phyloP scores from a whole-genome alignment of 2,113 vertebrate genomes.

The Xyrauchen texanus region DNA sequence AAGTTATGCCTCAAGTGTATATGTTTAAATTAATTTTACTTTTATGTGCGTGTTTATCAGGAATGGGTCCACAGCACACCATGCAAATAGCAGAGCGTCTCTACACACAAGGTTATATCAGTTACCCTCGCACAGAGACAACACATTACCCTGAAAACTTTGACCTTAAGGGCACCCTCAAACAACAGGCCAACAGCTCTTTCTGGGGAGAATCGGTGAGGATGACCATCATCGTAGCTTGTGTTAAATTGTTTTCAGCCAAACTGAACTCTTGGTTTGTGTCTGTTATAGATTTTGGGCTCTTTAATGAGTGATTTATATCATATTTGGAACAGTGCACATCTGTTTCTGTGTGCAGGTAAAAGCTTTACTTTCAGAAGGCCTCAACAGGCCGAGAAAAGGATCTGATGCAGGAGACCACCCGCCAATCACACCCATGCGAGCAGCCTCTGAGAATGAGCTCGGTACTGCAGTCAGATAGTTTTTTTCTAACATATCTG shows the following conservation, averaged over 20 bases:
- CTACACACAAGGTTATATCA: conserved; percentile 97
- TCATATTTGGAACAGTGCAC: neutral
- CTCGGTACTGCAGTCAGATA: conserved; percentile 75
- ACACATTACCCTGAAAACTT: conserved; percentile 97
- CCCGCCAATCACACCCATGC: conserved; percentile 97
- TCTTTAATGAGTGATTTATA: neutral
- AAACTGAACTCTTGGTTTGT: neutral
- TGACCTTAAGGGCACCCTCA: conserved; percentile 88
- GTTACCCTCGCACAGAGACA: conserved; percentile 97
- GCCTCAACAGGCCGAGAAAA: conserved; percentile 90
- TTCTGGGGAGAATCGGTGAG: conserved; percentile 89
- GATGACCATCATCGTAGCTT: neutral
- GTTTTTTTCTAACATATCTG: neutral
- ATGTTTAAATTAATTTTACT: neutral
- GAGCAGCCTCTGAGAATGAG: conserved; percentile 87
- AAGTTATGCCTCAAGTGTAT: too few relatives aligned
- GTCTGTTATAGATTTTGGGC: neutral
- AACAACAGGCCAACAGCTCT: conserved; percentile 86
- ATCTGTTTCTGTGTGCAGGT: conserved; percentile 72
- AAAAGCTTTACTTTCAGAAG: conserved; percentile 82
- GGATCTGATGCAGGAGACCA: conserved; percentile 93
- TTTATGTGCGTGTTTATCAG: conserved; percentile 64
- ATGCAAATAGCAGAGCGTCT: conserved; percentile 97
- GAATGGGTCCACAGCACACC: conserved; percentile 92
- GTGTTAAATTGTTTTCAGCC: neutral